phyloP scores from a whole-genome alignment of 2,888 invertebrate genomes.

The Megalurothrips usitatus region DNA sequence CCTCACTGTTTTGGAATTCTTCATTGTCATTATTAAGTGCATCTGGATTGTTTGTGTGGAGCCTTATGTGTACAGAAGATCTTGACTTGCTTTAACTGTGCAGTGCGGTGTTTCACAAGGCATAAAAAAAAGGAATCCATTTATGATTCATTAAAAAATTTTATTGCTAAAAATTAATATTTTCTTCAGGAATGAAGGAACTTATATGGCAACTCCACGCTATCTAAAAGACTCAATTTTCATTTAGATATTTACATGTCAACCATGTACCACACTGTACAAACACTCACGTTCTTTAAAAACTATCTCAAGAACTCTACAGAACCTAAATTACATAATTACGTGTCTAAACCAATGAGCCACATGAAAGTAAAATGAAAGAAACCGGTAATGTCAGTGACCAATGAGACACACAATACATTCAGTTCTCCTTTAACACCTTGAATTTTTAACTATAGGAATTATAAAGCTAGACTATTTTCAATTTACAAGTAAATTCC shows the following conservation, averaged over 20 bases:
- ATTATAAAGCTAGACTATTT: neutral
- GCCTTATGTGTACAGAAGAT: neutral
- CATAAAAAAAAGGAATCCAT: neutral
- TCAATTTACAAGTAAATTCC: neutral
- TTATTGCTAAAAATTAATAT: slow-evolving; percentile 8
- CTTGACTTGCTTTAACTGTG: too few species aligned
- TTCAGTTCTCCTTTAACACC: neutral
- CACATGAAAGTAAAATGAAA: neutral
- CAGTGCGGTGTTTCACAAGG: neutral
- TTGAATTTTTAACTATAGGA: neutral
- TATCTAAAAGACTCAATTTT: neutral
- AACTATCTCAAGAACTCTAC: neutral
- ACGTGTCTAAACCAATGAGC: neutral
- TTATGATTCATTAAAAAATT: neutral
- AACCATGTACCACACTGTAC: slow-evolving; percentile 7
- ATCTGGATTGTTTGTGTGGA: neutral
- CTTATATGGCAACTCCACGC: neutral
- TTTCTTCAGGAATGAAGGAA: slow-evolving; percentile 4
- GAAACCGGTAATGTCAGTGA: neutral
- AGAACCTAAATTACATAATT: neutral
- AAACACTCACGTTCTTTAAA: neutral
- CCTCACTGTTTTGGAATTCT: neutral
- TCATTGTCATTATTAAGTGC: neutral
- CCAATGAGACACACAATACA: neutral
- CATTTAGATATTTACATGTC: neutral